Conservation (phyloP, 2,113 vertebrate species). For the Poeciliopsis retropinna region DNA sequence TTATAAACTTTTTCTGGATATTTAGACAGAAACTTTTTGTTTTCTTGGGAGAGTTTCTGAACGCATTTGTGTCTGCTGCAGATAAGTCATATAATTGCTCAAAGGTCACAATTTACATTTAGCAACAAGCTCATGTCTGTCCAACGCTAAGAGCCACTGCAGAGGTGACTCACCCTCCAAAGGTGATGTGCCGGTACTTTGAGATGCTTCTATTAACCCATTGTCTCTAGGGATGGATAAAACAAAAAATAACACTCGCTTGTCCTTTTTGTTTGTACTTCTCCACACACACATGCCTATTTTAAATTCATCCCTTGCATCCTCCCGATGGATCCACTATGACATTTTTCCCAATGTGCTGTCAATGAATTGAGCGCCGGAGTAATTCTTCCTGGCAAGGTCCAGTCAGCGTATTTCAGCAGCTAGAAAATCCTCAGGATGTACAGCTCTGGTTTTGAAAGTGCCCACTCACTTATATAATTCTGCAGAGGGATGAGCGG, state of each 20-base stretch:
- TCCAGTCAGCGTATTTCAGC: constrained; percentile 34
- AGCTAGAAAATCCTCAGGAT: constrained; percentile 27
- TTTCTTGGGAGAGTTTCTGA: neutral
- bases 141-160: constrained; percentile 48
- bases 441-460: constrained; percentile 26
- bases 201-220: constrained; percentile 67
- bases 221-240: constrained; percentile 44
- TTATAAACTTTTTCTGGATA: neutral
- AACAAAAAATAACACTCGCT: constrained; percentile 26
- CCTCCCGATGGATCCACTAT: neutral
- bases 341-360: neutral
- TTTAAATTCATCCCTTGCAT: neutral
- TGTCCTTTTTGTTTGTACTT: constrained; percentile 5
- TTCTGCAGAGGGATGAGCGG: constrained; percentile 23
- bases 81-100: constrained; percentile 21
- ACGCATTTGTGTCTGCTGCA: constrained; percentile 14
- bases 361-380: neutral
- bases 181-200: constrained; percentile 61
- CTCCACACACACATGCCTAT: neutral
- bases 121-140: constrained; percentile 42
- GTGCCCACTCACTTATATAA: neutral
- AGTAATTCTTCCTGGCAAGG: constrained; percentile 1
- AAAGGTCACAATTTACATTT: constrained; percentile 40
- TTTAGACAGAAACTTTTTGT: neutral
- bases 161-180: constrained; percentile 62